These are phyloP conservation scores for Rhynchonema sp. DNA, from an alignment of 2,888 invertebrate genomes.

Conservation along the genomic window DNA sequence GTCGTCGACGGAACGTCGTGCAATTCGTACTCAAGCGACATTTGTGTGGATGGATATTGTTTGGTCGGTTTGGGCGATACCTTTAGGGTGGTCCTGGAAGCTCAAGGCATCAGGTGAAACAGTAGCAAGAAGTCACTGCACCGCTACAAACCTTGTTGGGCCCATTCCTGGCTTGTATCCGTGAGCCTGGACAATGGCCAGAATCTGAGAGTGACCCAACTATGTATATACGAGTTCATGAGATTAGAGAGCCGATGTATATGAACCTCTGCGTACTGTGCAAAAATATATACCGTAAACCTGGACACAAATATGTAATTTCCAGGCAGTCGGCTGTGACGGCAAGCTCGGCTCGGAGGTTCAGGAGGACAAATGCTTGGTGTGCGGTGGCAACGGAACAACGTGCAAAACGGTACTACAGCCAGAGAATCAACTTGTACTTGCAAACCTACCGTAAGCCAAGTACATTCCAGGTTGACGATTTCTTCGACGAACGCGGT, in stretches of 20 bases:
- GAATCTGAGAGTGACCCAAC: no score
- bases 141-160: no score
- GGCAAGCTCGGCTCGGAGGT: conserved; percentile 31
- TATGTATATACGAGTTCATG: no score
- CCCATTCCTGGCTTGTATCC: no score
- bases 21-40: conserved; percentile 56
- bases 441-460: neutral
- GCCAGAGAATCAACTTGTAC: neutral
- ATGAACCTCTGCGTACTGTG: no score
- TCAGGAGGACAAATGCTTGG: conserved; percentile 68
- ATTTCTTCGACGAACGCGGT: conserved; percentile 1
- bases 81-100: no score
- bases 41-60: conserved; percentile 83
- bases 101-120: no score
- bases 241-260: no score
- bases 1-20: conserved; percentile 53
- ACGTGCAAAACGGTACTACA: conserved; percentile 49
- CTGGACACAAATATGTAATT: no score
- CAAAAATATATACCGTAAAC: no score
- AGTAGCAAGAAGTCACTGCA: no score
- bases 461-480: neutral
- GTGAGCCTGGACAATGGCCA: no score
- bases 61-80: conserved; percentile 36
- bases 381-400: conserved; percentile 68
- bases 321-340: neutral